These are phyloP conservation scores for Ceratosolen fusciceps DNA, from an alignment of 1,140 invertebrate species.

Conservation along the genomic window DNA sequence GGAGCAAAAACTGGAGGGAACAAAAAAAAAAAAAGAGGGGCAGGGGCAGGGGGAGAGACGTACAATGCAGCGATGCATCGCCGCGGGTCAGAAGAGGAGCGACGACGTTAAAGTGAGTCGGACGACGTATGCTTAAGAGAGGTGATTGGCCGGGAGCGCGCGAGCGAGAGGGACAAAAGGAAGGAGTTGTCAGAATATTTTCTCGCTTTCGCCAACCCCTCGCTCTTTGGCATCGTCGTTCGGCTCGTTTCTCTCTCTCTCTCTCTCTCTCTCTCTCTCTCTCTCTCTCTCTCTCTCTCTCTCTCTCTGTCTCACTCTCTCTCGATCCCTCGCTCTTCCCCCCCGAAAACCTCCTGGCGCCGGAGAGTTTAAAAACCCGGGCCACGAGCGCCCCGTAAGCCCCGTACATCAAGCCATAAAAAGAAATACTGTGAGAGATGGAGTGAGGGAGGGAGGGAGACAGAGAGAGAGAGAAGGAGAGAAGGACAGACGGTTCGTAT, in stretches of 20 bases:
- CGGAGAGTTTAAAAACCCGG: too few relatives aligned
- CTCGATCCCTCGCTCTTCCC: not conserved
- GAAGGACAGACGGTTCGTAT: not conserved
- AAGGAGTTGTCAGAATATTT: conserved; percentile 25
- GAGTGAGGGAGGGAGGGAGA: not conserved
- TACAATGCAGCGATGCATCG: conserved; percentile 4
- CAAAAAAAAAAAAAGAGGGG: too few relatives aligned
- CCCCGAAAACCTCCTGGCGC: not conserved
- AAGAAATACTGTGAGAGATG: not conserved
- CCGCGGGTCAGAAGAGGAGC: not conserved
- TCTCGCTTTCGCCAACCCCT: not conserved
- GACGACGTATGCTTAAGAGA: not conserved
- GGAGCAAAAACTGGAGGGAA: not conserved
- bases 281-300: not conserved
- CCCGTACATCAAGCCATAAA: not conserved
- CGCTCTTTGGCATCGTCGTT: not conserved
- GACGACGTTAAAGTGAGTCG: not conserved
- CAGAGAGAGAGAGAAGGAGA: not conserved
- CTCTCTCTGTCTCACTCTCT: not conserved
- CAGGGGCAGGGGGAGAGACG: too few relatives aligned
- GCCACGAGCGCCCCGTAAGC: not conserved
- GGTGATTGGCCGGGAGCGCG: conserved; percentile 26
- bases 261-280: not conserved
- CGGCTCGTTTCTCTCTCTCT: not conserved
- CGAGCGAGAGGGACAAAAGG: conserved; percentile 10